Conservation (phyloP, 53 echinoderm and acorn worm genomes). For the Holothuria leucospilota region DNA sequence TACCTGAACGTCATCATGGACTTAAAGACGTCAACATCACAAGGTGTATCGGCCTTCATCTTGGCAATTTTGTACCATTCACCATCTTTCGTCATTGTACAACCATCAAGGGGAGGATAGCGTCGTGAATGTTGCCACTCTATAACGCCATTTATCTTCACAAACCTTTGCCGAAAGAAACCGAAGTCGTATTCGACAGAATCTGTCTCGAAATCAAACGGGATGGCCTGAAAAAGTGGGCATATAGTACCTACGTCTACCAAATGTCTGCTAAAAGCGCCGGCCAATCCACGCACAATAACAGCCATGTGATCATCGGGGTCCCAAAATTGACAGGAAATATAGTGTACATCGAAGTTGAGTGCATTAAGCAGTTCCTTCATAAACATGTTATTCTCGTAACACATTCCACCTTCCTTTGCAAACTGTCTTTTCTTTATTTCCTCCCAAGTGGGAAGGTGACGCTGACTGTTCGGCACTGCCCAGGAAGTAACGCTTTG, state of each 20-base stretch:
- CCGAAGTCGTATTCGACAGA: constrained; percentile 15
- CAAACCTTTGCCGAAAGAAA: constrained; percentile 22
- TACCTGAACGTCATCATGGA: not conserved
- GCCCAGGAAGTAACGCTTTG: constrained; percentile 31
- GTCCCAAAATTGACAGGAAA: not conserved
- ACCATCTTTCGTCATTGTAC: not conserved
- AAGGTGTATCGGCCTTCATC: not conserved
- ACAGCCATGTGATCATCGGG: not conserved
- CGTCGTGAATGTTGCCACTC: constrained; percentile 4
- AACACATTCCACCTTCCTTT: constrained; percentile 19
- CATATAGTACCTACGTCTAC: constrained; percentile 40
- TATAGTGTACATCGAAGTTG: constrained; percentile 4
- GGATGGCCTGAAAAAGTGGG: constrained; percentile 42
- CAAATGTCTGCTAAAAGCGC: not conserved
- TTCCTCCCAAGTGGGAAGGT: constrained; percentile 27
- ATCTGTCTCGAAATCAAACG: constrained; percentile 33
- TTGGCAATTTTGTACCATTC: constrained; percentile 24
- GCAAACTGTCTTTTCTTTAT: constrained; percentile 2
- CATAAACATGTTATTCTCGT: constrained; percentile 9
- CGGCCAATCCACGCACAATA: not conserved
- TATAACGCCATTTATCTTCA: not conserved
- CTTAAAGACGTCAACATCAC: constrained; percentile 22
- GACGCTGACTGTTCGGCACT: not conserved
- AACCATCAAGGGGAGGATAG: not conserved
- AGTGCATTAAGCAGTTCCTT: constrained; percentile 27